Percentiles rank a stretch among this genome's conserved stretches.
Conservation (phyloP, 37 sponge, comb jelly and placozoan genomes). For the Hexactinellida sp. region DNA sequence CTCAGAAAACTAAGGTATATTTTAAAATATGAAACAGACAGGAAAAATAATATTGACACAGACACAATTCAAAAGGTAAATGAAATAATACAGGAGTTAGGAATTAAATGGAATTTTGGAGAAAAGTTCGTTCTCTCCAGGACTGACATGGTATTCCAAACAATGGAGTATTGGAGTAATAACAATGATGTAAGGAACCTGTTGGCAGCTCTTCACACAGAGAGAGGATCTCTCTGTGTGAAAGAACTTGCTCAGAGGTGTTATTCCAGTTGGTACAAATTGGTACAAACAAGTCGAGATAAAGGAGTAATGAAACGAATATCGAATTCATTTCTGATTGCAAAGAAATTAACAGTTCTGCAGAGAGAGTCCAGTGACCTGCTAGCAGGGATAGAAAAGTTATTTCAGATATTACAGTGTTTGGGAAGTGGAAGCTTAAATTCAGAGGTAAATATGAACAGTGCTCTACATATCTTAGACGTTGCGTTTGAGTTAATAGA, state of each 20-base stretch:
- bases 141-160: neutral
- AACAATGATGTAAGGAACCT: neutral
- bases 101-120: neutral
- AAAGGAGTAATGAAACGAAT: neutral
- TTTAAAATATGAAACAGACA: neutral
- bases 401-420: neutral
- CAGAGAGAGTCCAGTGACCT: neutral
- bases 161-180: neutral
- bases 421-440: neutral
- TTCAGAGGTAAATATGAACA: neutral
- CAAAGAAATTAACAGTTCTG: neutral
- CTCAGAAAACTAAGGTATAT: neutral
- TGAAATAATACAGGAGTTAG: neutral
- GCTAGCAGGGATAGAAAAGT: neutral
- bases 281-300: neutral
- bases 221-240: neutral
- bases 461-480: neutral
- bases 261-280: neutral
- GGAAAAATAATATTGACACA: neutral
- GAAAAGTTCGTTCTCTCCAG: neutral
- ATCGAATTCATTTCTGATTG: neutral
- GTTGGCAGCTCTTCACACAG: neutral
- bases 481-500: neutral
- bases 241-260: neutral
- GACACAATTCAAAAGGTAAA: neutral